Evolutionary conservation across 1,140 invertebrate species (phyloP).

Genomic region (Bombus consobrinus): DNA sequence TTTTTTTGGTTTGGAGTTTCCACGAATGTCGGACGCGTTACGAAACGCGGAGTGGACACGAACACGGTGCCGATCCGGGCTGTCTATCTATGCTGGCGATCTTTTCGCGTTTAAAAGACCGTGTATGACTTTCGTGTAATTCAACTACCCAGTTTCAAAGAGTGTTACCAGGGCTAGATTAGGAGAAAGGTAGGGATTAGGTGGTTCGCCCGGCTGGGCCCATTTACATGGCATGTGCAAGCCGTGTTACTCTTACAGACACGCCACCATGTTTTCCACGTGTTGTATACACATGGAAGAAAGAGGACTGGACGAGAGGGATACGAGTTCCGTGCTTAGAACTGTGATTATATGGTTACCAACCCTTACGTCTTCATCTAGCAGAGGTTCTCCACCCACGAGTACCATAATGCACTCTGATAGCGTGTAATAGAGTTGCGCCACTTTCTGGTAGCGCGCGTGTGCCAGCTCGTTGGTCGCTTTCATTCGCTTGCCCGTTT

Average conservation of each 20-base stretch:
- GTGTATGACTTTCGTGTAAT: conserved; percentile 36
- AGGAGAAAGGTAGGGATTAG: conserved; percentile 29
- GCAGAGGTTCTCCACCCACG: conserved; percentile 54
- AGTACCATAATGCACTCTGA: conserved; percentile 68
- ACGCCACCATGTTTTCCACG: conserved; percentile 43
- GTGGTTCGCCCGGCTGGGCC: not conserved
- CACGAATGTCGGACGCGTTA: too few species aligned
- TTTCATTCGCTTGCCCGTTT: not conserved
- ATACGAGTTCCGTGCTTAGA: conserved; percentile 47
- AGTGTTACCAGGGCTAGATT: conserved; percentile 29
- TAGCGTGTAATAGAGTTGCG: conserved; percentile 75
- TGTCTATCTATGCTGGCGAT: conserved; percentile 9
- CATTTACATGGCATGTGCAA: conserved; percentile 69
- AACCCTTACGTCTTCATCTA: conserved; percentile 73
- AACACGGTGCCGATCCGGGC: not conserved
- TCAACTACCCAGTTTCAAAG: conserved; percentile 35
- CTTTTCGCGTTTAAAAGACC: conserved; percentile 10
- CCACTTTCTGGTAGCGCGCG: conserved; percentile 63
- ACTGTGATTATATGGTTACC: conserved; percentile 71
- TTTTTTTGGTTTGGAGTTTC: too few species aligned
- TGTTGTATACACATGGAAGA: conserved; percentile 2
- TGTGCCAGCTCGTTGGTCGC: not conserved
- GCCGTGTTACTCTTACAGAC: conserved; percentile 59
- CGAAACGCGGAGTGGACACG: too few species aligned
- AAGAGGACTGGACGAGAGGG: conserved; percentile 36